A percentile compares a stretch with the other conserved stretches of the same genome.
These are phyloP conservation scores for Callaeas wilsoni DNA, from an alignment of 2,113 vertebrate genomes.

Conservation along the genomic window DNA sequence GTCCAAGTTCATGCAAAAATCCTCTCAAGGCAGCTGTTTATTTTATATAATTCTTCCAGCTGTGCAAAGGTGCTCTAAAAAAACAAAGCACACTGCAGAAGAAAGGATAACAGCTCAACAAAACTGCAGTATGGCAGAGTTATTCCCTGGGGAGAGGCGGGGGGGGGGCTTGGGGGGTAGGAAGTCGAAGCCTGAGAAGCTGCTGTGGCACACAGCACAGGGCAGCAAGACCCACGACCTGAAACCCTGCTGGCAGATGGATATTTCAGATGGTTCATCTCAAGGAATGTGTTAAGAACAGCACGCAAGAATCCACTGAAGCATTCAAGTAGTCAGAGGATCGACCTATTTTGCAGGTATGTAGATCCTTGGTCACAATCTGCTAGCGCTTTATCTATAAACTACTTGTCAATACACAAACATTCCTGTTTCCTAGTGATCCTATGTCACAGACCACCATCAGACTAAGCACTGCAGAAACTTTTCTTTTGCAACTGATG, in stretches of 20 bases:
- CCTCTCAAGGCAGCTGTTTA: not conserved
- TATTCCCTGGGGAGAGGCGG: accelerated
- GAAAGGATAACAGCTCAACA: not conserved
- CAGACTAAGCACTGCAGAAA: not conserved
- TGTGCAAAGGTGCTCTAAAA: constrained; percentile 6
- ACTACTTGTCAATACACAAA: not conserved
- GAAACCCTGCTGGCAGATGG: not conserved
- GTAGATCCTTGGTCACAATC: not conserved
- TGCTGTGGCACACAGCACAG: not conserved
- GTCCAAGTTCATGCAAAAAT: not conserved
- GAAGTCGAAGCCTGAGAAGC: not conserved
- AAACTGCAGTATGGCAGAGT: not conserved
- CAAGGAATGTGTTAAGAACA: not conserved
- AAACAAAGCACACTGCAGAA: not conserved
- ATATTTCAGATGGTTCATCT: not conserved
- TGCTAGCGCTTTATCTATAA: not conserved
- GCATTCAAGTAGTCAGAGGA: not conserved
- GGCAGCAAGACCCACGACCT: not conserved
- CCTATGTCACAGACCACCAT: not conserved
- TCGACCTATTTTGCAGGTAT: not conserved
- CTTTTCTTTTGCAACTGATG: not conserved
- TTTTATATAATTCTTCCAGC: not conserved
- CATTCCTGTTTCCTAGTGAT: not conserved
- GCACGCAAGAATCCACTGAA: not conserved
- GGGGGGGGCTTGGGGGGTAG: accelerated